Percentiles rank a stretch among this genome's conserved stretches.
phyloP scores from a whole-genome alignment of 2,113 vertebrate genomes.

The Empidonax alnorum region DNA sequence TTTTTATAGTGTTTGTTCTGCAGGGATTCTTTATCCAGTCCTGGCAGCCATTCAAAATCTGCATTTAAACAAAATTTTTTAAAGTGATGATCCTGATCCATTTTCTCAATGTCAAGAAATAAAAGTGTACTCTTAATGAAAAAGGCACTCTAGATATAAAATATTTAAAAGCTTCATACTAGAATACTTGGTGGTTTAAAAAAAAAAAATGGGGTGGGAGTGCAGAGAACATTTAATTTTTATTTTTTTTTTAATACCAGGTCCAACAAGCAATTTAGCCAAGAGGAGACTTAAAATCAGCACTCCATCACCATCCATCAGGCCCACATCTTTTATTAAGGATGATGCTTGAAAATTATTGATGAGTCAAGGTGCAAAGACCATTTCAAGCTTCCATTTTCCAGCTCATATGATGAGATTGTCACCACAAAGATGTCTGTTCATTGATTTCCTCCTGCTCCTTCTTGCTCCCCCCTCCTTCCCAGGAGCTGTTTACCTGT shows the following conservation, averaged over 20 bases:
- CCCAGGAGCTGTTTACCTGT: background rate
- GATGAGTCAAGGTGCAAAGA: background rate
- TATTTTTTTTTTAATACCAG: background rate
- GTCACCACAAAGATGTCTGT: background rate
- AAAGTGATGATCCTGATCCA: conserved; percentile 18
- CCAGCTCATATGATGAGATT: background rate
- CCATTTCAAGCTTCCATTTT: background rate
- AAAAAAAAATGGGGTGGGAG: background rate
- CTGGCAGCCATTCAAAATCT: conserved; percentile 52
- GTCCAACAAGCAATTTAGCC: background rate
- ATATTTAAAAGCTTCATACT: conserved; percentile 34
- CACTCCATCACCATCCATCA: background rate
- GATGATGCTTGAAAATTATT: conserved; percentile 6
- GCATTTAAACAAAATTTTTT: conserved; percentile 46
- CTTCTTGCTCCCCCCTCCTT: background rate
- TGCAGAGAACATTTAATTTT: background rate
- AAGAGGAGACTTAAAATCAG: background rate
- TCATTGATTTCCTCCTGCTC: background rate
- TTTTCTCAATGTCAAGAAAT: conserved; percentile 47
- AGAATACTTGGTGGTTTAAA: background rate
- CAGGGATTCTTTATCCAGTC: conserved; percentile 33
- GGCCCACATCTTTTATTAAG: background rate
- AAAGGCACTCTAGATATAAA: conserved; percentile 54
- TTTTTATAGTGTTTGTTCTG: conserved; percentile 53
- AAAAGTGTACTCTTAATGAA: conserved; percentile 44